A percentile compares a stretch with the other conserved stretches of the same genome.
Conservation (phyloP, 2,113 vertebrate genomes). For the Oplegnathus fasciatus region DNA sequence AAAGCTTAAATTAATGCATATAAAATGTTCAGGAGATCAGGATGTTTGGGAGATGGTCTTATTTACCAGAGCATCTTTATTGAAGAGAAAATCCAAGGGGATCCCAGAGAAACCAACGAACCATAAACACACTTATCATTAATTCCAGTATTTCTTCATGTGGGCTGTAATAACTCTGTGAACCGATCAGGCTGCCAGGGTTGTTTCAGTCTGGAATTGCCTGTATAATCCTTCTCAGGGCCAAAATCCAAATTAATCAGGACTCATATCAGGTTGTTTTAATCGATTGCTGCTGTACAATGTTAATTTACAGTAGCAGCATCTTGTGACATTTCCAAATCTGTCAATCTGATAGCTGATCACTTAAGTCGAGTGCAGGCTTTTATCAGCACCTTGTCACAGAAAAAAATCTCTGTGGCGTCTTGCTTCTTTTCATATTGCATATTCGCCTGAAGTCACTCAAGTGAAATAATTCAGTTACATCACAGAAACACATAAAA, state of each 20-base stretch:
- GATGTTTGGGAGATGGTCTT: background rate
- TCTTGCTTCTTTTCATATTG: too few species aligned
- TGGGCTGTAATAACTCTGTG: slow-evolving; percentile 20
- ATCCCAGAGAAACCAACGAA: slow-evolving; percentile 10
- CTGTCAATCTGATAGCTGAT: slow-evolving; percentile 32
- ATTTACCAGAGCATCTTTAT: background rate
- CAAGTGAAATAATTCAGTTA: background rate
- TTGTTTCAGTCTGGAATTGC: slow-evolving; percentile 18
- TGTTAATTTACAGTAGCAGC: slow-evolving; percentile 22
- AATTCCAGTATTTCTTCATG: background rate
- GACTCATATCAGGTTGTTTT: slow-evolving; percentile 9
- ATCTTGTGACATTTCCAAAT: slow-evolving; percentile 29
- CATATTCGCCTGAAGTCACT: background rate
- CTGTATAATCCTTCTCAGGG: slow-evolving; percentile 33
- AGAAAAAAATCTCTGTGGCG: too few species aligned
- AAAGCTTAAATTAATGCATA: background rate
- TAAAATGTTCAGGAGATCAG: background rate
- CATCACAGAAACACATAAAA: background rate
- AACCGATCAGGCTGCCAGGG: slow-evolving; percentile 4
- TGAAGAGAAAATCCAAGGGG: background rate
- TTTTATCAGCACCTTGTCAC: too few species aligned
- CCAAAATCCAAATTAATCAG: slow-evolving; percentile 39
- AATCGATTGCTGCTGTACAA: background rate
- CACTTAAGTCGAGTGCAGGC: too few species aligned
- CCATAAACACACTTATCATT: background rate